Conservation (phyloP, 2,888 invertebrate species). For the Nephrocerus scutellatus region DNA sequence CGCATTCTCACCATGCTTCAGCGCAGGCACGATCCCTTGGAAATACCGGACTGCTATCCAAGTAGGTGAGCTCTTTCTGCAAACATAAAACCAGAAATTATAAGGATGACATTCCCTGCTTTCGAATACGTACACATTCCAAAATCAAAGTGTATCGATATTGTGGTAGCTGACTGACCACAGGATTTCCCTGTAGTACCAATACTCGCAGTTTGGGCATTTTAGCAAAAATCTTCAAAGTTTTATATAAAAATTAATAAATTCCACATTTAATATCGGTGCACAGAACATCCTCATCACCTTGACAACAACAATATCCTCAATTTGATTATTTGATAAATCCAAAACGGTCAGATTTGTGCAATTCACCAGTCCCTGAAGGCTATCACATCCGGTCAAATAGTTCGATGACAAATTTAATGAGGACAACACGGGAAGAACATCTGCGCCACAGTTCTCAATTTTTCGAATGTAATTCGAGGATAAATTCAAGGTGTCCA, state of each 20-base stretch:
- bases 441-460: slow-evolving; percentile 68
- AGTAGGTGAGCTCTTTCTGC: slow-evolving; percentile 68
- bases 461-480: slow-evolving; percentile 75
- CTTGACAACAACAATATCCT: slow-evolving; percentile 71
- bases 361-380: slow-evolving; percentile 58
- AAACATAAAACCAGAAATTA: slow-evolving; percentile 6
- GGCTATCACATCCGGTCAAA: slow-evolving; percentile 50
- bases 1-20: slow-evolving; percentile 90
- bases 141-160: slow-evolving; percentile 77
- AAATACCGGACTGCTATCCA: slow-evolving; percentile 89
- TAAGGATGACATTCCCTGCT: not conserved
- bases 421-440: slow-evolving; percentile 67
- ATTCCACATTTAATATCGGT: not conserved
- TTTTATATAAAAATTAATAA: not conserved
- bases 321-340: slow-evolving; percentile 79
- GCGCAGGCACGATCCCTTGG: slow-evolving; percentile 85
- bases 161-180: slow-evolving; percentile 70
- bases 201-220: slow-evolving; percentile 73
- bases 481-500: slow-evolving; percentile 81
- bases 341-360: slow-evolving; percentile 71
- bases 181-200: slow-evolving; percentile 81
- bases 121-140: slow-evolving; percentile 53
- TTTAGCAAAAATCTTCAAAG: slow-evolving; percentile 53
- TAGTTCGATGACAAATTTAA: slow-evolving; percentile 81
- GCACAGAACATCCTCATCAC: slow-evolving; percentile 41